phyloP scores from a whole-genome alignment of 1,140 invertebrate species.

The Drosophila santomea region DNA sequence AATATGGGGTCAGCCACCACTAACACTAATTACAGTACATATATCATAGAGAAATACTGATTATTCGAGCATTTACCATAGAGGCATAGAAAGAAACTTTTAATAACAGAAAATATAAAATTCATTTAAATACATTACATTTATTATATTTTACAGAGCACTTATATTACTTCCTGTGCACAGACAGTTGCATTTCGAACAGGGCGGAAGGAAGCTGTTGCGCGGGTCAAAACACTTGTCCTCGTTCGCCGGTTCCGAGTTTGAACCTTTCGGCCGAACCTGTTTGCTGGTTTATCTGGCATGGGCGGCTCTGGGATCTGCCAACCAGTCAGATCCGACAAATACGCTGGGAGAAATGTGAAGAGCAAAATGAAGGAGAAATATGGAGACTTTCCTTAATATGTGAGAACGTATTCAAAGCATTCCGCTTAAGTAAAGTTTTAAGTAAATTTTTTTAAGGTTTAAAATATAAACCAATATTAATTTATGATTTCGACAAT shows the following conservation, averaged over 20 bases:
- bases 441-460: too few species aligned
- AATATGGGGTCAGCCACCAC: neutral
- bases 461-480: too few species aligned
- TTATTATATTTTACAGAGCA: neutral
- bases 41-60: too few species aligned
- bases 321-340: conserved; percentile 37
- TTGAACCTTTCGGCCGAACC: conserved; percentile 52
- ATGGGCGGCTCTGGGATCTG: conserved; percentile 26
- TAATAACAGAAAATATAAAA: neutral
- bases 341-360: neutral
- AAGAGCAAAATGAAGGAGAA: too few species aligned
- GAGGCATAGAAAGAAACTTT: neutral
- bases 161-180: neutral
- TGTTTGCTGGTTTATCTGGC: conserved; percentile 38
- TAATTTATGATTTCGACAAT: too few species aligned
- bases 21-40: too few species aligned
- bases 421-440: too few species aligned
- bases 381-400: too few species aligned
- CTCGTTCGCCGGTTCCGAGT: conserved; percentile 28
- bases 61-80: too few species aligned
- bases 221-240: conserved; percentile 72
- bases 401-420: too few species aligned
- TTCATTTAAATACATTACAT: neutral
- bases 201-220: conserved; percentile 71
- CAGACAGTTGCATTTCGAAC: conserved; percentile 28